These are phyloP conservation scores for Oithona nana DNA, from an alignment of 2,888 invertebrate genomes.

Conservation along the genomic window DNA sequence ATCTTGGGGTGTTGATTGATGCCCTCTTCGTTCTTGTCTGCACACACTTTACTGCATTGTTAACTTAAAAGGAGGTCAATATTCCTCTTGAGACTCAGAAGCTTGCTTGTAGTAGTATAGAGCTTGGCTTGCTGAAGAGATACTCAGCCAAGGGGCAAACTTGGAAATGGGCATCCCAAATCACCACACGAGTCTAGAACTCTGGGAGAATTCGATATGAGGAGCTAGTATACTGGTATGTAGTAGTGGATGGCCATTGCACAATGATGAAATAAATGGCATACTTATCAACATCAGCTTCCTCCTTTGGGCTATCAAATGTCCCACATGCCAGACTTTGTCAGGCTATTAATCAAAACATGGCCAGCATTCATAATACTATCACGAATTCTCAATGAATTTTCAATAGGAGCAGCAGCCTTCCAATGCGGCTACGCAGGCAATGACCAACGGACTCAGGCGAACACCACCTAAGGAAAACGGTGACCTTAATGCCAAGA, in stretches of 20 bases:
- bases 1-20: not conserved
- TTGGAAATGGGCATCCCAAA: not conserved
- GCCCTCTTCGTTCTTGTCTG: not conserved
- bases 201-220: not conserved
- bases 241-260: too few species aligned
- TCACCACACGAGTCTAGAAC: not conserved
- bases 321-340: not conserved
- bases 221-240: too few species aligned
- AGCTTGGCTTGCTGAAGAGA: too few species aligned
- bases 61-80: not conserved
- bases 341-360: not conserved
- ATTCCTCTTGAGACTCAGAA: too few species aligned
- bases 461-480: conserved; percentile 17
- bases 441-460: not conserved
- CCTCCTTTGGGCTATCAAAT: not conserved
- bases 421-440: not conserved
- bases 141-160: too few species aligned
- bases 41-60: not conserved
- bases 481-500: conserved; percentile 8
- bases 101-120: too few species aligned
- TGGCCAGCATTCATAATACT: not conserved
- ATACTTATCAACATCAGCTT: not conserved
- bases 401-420: not conserved
- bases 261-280: not conserved
- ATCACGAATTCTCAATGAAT: not conserved